Evolutionary conservation across 1,140 invertebrate species (phyloP).

Genomic region (Temnothorax nylanderi): DNA sequence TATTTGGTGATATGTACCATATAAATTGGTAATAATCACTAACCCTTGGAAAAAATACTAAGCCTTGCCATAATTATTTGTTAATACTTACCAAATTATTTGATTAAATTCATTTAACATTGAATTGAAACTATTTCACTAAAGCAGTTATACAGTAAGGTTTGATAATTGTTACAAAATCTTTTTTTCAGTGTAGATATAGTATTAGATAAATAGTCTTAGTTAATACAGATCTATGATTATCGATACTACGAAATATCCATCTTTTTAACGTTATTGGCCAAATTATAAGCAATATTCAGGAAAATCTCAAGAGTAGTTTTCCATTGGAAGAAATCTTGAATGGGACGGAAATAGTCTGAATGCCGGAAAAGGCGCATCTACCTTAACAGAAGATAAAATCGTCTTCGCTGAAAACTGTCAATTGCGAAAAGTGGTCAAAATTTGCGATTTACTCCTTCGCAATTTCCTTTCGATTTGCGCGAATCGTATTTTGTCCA

Average conservation of each 20-base stretch:
- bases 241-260: neutral
- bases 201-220: neutral
- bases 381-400: slow-evolving; percentile 51
- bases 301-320: neutral
- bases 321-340: slow-evolving; percentile 31
- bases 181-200: too few relatives aligned
- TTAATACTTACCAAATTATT: too few relatives aligned
- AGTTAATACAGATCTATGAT: neutral
- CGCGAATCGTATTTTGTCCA: slow-evolving; percentile 6
- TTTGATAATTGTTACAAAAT: too few relatives aligned
- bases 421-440: slow-evolving; percentile 55
- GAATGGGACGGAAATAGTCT: slow-evolving; percentile 38
- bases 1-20: too few relatives aligned
- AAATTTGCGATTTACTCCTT: slow-evolving; percentile 45
- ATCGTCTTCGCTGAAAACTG: slow-evolving; percentile 46
- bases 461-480: slow-evolving; percentile 40
- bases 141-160: too few relatives aligned
- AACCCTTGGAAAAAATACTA: too few relatives aligned
- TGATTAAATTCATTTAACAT: too few relatives aligned
- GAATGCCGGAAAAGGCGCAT: slow-evolving; percentile 30
- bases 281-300: slow-evolving; percentile 25
- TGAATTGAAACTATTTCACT: too few relatives aligned
- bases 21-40: too few relatives aligned
- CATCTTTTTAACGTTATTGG: neutral
- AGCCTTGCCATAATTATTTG: too few relatives aligned